Percentiles rank a stretch among this genome's conserved stretches.
These are phyloP conservation scores for Flexamia atlantica DNA, from an alignment of 2,888 invertebrate species.

Conservation along the genomic window DNA sequence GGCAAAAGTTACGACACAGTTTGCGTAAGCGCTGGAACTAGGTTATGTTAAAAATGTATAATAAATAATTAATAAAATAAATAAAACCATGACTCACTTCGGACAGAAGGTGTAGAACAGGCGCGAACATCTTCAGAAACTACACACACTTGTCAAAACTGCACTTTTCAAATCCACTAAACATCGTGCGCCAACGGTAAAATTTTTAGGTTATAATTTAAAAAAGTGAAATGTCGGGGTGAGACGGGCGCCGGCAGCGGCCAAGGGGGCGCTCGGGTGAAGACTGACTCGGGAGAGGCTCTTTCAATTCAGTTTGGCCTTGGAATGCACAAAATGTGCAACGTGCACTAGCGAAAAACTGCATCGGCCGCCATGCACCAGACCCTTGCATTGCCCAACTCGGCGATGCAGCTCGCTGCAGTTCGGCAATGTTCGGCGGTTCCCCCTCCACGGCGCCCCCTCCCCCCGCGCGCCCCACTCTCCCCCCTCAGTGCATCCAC, in stretches of 20 bases:
- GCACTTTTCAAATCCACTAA: slow-evolving; percentile 55
- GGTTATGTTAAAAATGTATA: slow-evolving; percentile 41
- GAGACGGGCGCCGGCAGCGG: slow-evolving; percentile 19
- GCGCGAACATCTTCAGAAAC: slow-evolving; percentile 51
- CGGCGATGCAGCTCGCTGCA: slow-evolving; percentile 72
- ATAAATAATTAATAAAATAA: background rate
- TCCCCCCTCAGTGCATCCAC: slow-evolving; percentile 33
- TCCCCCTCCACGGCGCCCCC: slow-evolving; percentile 66
- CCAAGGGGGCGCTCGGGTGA: slow-evolving; percentile 30
- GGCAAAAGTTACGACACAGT: slow-evolving; percentile 37
- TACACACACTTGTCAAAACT: slow-evolving; percentile 59
- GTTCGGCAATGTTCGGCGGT: slow-evolving; percentile 71
- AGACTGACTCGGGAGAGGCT: slow-evolving; percentile 59
- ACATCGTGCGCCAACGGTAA: slow-evolving; percentile 35
- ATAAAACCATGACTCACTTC: slow-evolving; percentile 43
- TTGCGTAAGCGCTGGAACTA: slow-evolving; percentile 44
- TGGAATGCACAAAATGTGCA: slow-evolving; percentile 67
- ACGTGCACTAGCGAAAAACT: slow-evolving; percentile 68
- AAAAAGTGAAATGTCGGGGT: slow-evolving; percentile 15
- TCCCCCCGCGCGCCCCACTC: slow-evolving; percentile 26
- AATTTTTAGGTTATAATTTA: slow-evolving; percentile 43
- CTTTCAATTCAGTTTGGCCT: slow-evolving; percentile 60
- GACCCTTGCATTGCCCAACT: slow-evolving; percentile 62
- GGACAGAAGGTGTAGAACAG: background rate
- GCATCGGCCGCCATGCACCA: slow-evolving; percentile 64